A percentile compares a stretch with the other conserved stretches of the same genome.
phyloP scores from a whole-genome alignment of 2,113 vertebrate genomes.

The Vanacampus margaritifer region DNA sequence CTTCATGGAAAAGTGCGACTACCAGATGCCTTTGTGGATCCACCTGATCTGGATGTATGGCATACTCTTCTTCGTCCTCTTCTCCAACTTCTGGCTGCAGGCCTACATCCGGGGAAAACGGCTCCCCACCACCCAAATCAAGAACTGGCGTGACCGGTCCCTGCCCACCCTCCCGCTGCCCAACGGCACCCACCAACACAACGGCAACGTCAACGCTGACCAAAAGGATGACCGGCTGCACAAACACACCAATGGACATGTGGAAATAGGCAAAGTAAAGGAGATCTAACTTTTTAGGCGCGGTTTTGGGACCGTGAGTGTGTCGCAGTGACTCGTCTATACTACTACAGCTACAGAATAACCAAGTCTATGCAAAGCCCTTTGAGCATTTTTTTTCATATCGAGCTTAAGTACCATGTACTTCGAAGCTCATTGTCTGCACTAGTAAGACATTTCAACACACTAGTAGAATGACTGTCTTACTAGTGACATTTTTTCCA shows the following conservation, averaged over 20 bases:
- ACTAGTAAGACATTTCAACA: background rate
- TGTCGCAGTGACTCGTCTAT: conserved; percentile 16
- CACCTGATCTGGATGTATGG: conserved; percentile 96
- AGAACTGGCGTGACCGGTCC: conserved; percentile 49
- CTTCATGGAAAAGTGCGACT: conserved; percentile 90
- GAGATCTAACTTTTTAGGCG: conserved; percentile 74
- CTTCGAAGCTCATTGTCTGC: background rate
- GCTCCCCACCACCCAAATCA: conserved; percentile 66
- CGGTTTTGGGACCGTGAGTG: conserved; percentile 1
- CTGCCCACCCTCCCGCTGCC: conserved; percentile 27
- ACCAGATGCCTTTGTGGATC: conserved; percentile 90
- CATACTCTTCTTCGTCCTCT: conserved; percentile 91
- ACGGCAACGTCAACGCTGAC: conserved; percentile 56
- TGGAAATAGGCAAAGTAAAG: conserved; percentile 84
- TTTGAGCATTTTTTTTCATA: background rate
- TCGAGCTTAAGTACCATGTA: background rate
- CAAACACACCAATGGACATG: conserved; percentile 73
- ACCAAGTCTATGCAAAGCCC: background rate
- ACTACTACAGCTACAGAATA: conserved; percentile 18
- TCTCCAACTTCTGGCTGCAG: conserved; percentile 97
- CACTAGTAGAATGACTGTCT: background rate
- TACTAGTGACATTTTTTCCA: background rate
- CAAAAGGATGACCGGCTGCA: conserved; percentile 41
- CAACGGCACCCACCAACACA: conserved; percentile 65
- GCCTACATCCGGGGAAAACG: conserved; percentile 93